Evolutionary conservation across 2,797 vertebrate species (phyloP).

Genomic region (Dicrostonyx torquatus): DNA sequence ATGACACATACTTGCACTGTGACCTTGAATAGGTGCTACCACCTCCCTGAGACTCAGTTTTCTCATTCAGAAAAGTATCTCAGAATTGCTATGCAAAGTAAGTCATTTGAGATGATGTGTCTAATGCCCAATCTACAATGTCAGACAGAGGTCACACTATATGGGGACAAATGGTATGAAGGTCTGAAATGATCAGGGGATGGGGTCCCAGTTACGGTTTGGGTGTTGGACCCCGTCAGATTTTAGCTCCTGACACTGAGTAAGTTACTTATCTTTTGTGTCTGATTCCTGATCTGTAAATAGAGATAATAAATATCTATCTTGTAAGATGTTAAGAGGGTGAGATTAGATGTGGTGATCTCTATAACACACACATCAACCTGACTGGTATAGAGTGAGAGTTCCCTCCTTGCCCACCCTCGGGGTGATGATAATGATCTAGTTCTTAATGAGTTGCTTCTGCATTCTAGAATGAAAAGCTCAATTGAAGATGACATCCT

Average conservation of each 20-base stretch:
- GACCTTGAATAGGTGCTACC: background rate
- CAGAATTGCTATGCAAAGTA: background rate
- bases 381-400: background rate
- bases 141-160: background rate
- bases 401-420: background rate
- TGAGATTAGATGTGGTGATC: background rate
- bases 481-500: background rate
- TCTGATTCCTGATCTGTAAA: background rate
- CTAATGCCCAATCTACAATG: background rate
- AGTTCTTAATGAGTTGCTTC: background rate
- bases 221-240: background rate
- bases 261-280: background rate
- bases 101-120: background rate
- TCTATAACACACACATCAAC: background rate
- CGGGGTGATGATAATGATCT: background rate
- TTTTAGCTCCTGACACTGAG: background rate
- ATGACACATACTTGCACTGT: background rate
- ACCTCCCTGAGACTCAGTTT: background rate
- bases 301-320: background rate
- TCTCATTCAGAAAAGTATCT: background rate
- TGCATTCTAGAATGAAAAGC: background rate
- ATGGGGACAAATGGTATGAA: background rate
- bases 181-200: background rate
- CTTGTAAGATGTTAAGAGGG: background rate
- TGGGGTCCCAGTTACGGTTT: background rate